Conservation (phyloP, 2,888 invertebrate genomes). For the Metacarcinus magister region DNA sequence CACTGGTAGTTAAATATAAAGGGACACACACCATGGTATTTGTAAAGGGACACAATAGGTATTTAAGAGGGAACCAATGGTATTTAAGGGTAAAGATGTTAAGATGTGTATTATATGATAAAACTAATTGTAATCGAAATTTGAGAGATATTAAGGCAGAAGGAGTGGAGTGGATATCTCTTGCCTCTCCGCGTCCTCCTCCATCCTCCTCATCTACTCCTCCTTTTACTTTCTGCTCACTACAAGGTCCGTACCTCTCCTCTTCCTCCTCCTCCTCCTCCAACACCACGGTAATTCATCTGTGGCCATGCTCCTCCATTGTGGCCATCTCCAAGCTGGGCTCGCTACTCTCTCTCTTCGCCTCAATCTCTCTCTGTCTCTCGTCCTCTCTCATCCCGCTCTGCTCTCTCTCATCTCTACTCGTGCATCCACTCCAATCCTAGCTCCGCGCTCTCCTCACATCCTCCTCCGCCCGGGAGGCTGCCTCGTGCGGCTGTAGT, state of each 20-base stretch:
- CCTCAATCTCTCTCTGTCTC: constrained; percentile 43
- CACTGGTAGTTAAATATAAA: too few relatives aligned
- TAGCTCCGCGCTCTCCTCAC: neutral
- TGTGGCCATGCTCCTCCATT: constrained; percentile 45
- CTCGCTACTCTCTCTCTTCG: too few relatives aligned
- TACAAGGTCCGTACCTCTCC: neutral
- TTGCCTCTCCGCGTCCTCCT: neutral
- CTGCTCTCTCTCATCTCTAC: neutral
- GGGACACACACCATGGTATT: too few relatives aligned
- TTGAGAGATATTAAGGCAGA: neutral
- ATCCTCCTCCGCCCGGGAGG: neutral
- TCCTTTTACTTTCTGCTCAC: too few relatives aligned
- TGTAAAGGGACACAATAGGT: too few relatives aligned
- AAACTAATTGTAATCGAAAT: too few relatives aligned
- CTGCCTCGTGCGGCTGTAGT: constrained; percentile 22
- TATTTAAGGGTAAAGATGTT: too few relatives aligned
- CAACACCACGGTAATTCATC: constrained; percentile 21
- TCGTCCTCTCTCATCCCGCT: constrained; percentile 18
- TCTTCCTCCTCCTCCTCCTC: constrained; percentile 1
- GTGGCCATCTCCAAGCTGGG: neutral
- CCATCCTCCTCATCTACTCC: neutral
- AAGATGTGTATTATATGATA: too few relatives aligned
- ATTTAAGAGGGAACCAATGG: too few relatives aligned
- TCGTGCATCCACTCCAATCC: constrained; percentile 6
- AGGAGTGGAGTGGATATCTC: neutral